phyloP scores from a whole-genome alignment of 2,888 invertebrate species.

The Andrena camellia region DNA sequence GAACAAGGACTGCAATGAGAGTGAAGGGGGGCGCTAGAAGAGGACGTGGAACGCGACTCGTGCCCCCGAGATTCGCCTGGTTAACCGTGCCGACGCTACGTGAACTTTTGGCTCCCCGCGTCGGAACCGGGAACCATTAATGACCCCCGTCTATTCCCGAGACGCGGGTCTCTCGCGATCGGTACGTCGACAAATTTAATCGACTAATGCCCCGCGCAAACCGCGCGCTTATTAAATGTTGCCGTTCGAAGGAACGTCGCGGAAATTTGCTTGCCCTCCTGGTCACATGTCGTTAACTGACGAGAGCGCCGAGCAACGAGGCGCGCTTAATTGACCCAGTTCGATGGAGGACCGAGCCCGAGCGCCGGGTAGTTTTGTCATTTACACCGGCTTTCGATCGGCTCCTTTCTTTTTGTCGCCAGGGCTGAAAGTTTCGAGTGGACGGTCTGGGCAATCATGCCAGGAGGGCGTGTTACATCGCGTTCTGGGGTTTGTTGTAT shows the following conservation, averaged over 20 bases:
- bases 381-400: neutral
- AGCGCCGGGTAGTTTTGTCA: neutral
- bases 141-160: conserved; percentile 54
- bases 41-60: neutral
- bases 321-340: conserved; percentile 38
- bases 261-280: conserved; percentile 39
- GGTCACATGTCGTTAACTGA: conserved; percentile 49
- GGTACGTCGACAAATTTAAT: conserved; percentile 53
- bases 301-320: conserved; percentile 3
- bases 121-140: conserved; percentile 49
- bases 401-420: neutral
- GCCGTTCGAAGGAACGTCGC: conserved; percentile 8
- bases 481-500: too few species aligned
- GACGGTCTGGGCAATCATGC: too few species aligned
- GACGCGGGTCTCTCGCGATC: conserved; percentile 40
- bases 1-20: conserved; percentile 17
- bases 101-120: conserved; percentile 78
- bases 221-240: conserved; percentile 36
- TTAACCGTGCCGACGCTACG: conserved; percentile 48
- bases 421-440: neutral
- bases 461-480: too few species aligned
- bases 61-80: conserved; percentile 37
- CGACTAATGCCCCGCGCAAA: conserved; percentile 50
- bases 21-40: neutral
- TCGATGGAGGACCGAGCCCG: neutral